Conservation (phyloP, 2,888 invertebrate genomes). For the Epinotia nisella region DNA sequence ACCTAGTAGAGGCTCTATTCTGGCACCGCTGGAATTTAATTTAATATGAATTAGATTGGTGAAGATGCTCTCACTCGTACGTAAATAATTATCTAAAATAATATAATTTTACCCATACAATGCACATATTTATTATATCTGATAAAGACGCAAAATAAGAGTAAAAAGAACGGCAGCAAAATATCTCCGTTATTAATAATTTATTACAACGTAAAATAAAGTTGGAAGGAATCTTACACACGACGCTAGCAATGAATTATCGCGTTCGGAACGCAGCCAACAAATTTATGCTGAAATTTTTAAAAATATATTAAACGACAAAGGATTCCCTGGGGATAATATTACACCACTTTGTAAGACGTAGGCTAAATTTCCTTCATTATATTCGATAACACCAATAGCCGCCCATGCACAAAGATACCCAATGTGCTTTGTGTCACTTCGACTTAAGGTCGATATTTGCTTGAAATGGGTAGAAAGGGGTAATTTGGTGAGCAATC, state of each 20-base stretch:
- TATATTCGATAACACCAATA: conserved; percentile 58
- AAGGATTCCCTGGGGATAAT: conserved; percentile 51
- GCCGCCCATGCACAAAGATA: conserved; percentile 25
- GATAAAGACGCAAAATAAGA: too few relatives aligned
- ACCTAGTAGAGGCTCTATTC: not conserved
- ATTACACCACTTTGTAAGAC: conserved; percentile 55
- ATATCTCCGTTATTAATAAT: not conserved
- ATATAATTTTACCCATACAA: not conserved
- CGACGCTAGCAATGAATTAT: conserved; percentile 20
- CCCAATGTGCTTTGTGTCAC: conserved; percentile 37
- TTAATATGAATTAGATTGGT: not conserved
- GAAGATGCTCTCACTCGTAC: not conserved
- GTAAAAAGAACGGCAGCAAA: not conserved
- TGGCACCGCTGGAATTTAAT: not conserved
- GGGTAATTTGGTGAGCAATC: conserved; percentile 72
- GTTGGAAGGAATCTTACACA: conserved; percentile 7
- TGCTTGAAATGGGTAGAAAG: conserved; percentile 46
- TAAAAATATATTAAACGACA: conserved; percentile 20
- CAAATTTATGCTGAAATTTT: conserved; percentile 28
- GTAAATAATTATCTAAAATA: not conserved
- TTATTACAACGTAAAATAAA: conserved; percentile 8
- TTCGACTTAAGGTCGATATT: conserved; percentile 51
- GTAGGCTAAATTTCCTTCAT: conserved; percentile 63
- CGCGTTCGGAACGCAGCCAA: conserved; percentile 14
- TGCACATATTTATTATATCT: too few relatives aligned